phyloP scores from a whole-genome alignment of 2,888 invertebrate species.

The Drosophila kuntzei region DNA sequence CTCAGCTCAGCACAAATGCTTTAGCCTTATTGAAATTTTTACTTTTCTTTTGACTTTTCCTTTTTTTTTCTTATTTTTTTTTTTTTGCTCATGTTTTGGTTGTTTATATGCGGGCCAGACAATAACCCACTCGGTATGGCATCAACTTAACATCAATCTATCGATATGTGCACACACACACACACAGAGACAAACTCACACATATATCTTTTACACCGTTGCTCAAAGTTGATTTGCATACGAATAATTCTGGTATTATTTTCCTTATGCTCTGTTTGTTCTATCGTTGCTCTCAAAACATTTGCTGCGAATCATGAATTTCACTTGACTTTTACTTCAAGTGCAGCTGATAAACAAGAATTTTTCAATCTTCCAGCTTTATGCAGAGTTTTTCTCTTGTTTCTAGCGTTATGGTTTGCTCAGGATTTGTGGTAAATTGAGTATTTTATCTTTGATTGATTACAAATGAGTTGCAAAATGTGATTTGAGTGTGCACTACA shows the following conservation, averaged over 20 bases:
- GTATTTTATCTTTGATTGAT: slow-evolving; percentile 47
- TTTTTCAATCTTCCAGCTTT: slow-evolving; percentile 36
- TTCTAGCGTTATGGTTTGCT: slow-evolving; percentile 17
- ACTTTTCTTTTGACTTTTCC: slow-evolving; percentile 50
- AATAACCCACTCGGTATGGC: slow-evolving; percentile 76
- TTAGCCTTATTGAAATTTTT: slow-evolving; percentile 75
- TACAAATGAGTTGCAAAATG: slow-evolving; percentile 18
- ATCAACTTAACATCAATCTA: slow-evolving; percentile 80
- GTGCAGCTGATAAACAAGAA: slow-evolving; percentile 45
- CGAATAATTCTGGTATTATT: slow-evolving; percentile 50
- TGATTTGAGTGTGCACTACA: not conserved
- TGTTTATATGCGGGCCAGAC: slow-evolving; percentile 77
- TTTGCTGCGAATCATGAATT: slow-evolving; percentile 50
- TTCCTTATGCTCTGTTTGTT: slow-evolving; percentile 49
- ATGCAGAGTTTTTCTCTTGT: not conserved
- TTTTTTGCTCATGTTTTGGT: slow-evolving; percentile 34
- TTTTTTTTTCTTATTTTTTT: slow-evolving; percentile 29
- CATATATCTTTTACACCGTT: slow-evolving; percentile 49
- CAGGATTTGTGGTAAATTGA: slow-evolving; percentile 35
- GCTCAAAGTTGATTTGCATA: slow-evolving; percentile 66
- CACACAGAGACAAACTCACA: slow-evolving; percentile 11
- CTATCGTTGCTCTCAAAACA: slow-evolving; percentile 54
- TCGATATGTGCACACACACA: slow-evolving; percentile 44
- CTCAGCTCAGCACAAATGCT: slow-evolving; percentile 52
- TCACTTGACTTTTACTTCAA: slow-evolving; percentile 44